A percentile compares a stretch with the other conserved stretches of the same genome.
These are phyloP conservation scores for Physeter macrocephalus DNA, from an alignment of 2,113 vertebrate genomes.

Conservation along the genomic window DNA sequence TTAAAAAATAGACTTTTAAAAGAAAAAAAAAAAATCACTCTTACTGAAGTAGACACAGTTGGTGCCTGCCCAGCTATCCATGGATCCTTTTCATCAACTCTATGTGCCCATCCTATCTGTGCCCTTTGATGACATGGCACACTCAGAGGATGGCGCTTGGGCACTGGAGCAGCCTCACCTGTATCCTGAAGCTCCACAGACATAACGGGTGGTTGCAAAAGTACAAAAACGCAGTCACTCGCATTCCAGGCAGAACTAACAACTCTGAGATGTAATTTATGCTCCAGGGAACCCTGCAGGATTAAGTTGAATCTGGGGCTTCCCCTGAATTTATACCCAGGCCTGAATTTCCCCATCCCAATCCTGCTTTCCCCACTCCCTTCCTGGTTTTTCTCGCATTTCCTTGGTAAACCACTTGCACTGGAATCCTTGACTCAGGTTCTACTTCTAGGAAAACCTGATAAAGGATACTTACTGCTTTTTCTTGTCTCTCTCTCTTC, in stretches of 20 bases:
- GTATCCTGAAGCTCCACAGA: neutral
- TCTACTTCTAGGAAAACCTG: neutral
- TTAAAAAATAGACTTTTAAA: neutral
- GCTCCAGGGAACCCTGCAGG: neutral
- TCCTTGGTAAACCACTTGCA: neutral
- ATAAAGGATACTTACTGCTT: neutral
- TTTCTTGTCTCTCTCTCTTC: neutral
- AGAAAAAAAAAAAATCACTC: neutral
- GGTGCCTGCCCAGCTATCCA: too few relatives aligned
- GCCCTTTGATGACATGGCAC: neutral
- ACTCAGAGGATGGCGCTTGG: neutral
- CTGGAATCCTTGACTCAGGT: neutral
- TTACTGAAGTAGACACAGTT: neutral
- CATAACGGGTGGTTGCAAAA: accelerated
- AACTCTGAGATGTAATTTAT: neutral
- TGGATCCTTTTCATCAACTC: neutral
- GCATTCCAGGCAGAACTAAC: neutral
- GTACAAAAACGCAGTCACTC: neutral
- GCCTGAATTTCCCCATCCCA: neutral
- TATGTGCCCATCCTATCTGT: neutral
- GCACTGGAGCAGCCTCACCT: neutral
- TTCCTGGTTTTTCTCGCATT: neutral
- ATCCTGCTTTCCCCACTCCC: neutral
- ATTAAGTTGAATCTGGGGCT: neutral
- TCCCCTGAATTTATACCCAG: neutral